Evolutionary conservation across 1,140 invertebrate species (phyloP), one percentile per base, ranked within the genome.

Genomic region (Ridgeia piscesae): DNA sequence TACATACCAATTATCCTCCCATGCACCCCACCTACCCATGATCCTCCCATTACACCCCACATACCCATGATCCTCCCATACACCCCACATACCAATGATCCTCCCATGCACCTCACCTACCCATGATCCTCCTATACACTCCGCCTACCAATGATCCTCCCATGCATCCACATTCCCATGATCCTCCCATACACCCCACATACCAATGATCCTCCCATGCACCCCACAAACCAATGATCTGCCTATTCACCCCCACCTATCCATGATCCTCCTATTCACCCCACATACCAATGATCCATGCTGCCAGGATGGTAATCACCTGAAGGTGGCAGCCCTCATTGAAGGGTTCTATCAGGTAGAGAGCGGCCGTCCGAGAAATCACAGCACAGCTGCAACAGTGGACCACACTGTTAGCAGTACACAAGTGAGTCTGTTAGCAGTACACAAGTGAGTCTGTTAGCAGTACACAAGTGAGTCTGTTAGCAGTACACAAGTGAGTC

Each of bases 261-360:
- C 58, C 2, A 77, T 77, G 58, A 77, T 0, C 33, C 89, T 90
- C 17, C 35, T 34, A 34, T 90, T 14, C 11, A 11, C 91, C 33
- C 48, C 34, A 91, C 34, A 11, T 91, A 91, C 91, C 91, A 33
- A 92, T 92, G 4, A 92, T 58, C 33, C 50, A 34, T n/a, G 42
- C 91, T 21, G 91, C 91, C 8, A 92, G 48, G n/a, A 92, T 33
- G 11, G 91, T 92, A 21, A 92, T 92, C 31, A 88, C 88, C 17
- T 89, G 33, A 11, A 88, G 14, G n/a, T 88, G 33, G 33, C 91
- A 92, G 11, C 35, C 0, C 17, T 88, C 33, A 21, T 34, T 34
- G 1, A 92, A 77, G 6, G 91, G 91, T 50, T 92, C 48, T 9
- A 92, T 88, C 8, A 92, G 91, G 1, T 92, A 92, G 33, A 92